phyloP scores from a whole-genome alignment of 2,113 vertebrate genomes.

The Astatoreochromis straeleni region DNA sequence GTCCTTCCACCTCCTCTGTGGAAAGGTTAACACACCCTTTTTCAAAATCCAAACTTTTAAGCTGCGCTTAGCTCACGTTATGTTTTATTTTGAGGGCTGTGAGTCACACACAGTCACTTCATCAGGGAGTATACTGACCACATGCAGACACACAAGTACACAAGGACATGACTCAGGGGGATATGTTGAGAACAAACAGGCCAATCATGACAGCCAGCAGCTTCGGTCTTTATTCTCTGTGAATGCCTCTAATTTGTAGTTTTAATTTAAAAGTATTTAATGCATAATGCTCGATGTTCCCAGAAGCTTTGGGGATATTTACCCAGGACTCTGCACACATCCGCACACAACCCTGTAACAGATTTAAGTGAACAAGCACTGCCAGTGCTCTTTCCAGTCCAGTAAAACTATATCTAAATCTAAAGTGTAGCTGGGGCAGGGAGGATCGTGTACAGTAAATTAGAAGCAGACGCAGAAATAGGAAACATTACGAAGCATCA shows the following conservation, averaged over 20 bases:
- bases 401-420: neutral
- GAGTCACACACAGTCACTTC: slow-evolving; percentile 29
- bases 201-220: neutral
- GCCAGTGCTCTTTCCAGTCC: neutral
- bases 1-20: neutral
- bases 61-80: neutral
- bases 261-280: neutral
- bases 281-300: neutral
- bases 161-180: slow-evolving; percentile 13
- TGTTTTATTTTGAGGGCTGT: slow-evolving; percentile 24
- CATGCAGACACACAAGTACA: neutral
- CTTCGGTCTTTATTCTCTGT: neutral
- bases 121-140: slow-evolving; percentile 2
- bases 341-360: neutral
- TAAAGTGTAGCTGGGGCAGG: neutral
- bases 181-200: neutral
- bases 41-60: neutral
- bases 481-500: slow-evolving; percentile 1
- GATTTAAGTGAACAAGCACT: neutral
- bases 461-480: slow-evolving; percentile 39
- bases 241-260: neutral
- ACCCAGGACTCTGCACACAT: neutral
- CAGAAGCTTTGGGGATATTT: neutral
- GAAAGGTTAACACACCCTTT: neutral
- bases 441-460: slow-evolving; percentile 1